phyloP scores from a whole-genome alignment of 2,113 vertebrate species.

The Etheostoma cragini region DNA sequence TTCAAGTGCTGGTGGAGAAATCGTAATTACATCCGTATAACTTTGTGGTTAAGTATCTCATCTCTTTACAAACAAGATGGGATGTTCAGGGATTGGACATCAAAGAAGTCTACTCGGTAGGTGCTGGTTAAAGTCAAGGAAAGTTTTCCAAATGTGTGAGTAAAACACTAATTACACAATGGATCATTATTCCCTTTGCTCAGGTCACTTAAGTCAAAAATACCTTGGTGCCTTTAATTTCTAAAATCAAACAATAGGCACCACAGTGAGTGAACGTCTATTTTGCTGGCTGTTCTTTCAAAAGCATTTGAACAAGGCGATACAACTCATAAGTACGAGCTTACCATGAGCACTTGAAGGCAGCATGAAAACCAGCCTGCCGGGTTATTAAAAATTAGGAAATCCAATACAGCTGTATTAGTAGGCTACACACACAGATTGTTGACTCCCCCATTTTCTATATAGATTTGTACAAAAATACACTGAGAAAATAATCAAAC shows the following conservation, averaged over 20 bases:
- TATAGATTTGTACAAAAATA: slow-evolving; percentile 99
- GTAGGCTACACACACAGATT: slow-evolving; percentile 91
- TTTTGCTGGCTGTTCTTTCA: slow-evolving; percentile 46
- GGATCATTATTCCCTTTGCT: slow-evolving; percentile 29
- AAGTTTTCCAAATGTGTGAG: slow-evolving; percentile 29
- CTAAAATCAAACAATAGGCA: slow-evolving; percentile 57
- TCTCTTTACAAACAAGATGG: slow-evolving; percentile 14
- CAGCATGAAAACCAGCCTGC: slow-evolving; percentile 90
- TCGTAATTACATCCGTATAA: slow-evolving; percentile 18
- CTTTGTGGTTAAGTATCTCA: slow-evolving; percentile 3
- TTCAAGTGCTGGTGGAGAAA: slow-evolving; percentile 76
- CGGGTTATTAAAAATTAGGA: slow-evolving; percentile 92
- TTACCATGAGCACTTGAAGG: slow-evolving; percentile 76
- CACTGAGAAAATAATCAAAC: slow-evolving; percentile 99
- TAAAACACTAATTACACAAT: slow-evolving; percentile 30
- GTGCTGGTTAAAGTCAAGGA: slow-evolving; percentile 60
- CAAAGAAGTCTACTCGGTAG: slow-evolving; percentile 33
- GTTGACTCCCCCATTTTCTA: slow-evolving; percentile 96
- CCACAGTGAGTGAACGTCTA: slow-evolving; percentile 53
- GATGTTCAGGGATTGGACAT: slow-evolving; percentile 41
- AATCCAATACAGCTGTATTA: slow-evolving; percentile 96
- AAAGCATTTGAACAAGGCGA: slow-evolving; percentile 40
- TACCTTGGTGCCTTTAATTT: slow-evolving; percentile 50
- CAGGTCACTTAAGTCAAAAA: slow-evolving; percentile 35
- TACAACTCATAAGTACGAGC: slow-evolving; percentile 38